phyloP scores from a whole-genome alignment of 2,113 vertebrate genomes.

The Eretmochelys imbricata region DNA sequence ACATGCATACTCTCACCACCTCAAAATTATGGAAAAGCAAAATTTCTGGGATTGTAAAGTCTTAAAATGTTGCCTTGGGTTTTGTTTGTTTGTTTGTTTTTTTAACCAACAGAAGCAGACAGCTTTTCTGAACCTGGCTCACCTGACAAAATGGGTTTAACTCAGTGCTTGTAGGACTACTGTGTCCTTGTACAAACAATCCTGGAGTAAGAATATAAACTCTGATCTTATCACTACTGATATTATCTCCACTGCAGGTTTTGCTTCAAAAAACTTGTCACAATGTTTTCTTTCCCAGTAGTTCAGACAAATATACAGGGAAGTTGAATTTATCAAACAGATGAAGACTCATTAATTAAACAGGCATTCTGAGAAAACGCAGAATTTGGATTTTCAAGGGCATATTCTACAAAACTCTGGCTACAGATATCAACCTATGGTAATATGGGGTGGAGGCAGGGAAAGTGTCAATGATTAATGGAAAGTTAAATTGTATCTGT shows the following conservation, averaged over 20 bases:
- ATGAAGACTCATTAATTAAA: conserved; percentile 63
- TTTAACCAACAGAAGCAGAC: rapidly evolving
- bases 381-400: not conserved
- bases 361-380: not conserved
- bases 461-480: not conserved
- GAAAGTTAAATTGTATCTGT: not conserved
- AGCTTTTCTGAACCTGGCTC: not conserved
- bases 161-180: not conserved
- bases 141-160: conserved; percentile 2
- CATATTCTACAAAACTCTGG: not conserved
- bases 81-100: too few species aligned
- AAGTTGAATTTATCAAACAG: conserved; percentile 58
- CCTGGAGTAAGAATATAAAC: conserved; percentile 30
- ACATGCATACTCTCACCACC: not conserved
- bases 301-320: conserved; percentile 66
- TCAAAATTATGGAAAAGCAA: not conserved
- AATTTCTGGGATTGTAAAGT: rapidly evolving
- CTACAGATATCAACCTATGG: not conserved
- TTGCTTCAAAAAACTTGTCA: conserved; percentile 54
- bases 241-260: conserved; percentile 48
- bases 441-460: not conserved
- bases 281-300: conserved; percentile 60
- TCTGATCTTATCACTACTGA: conserved; percentile 60
- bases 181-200: conserved; percentile 21
- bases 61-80: rapidly evolving